These are phyloP conservation scores for Polydrusus pterygomalis DNA, from an alignment of 2,888 invertebrate genomes.

Conservation along the genomic window DNA sequence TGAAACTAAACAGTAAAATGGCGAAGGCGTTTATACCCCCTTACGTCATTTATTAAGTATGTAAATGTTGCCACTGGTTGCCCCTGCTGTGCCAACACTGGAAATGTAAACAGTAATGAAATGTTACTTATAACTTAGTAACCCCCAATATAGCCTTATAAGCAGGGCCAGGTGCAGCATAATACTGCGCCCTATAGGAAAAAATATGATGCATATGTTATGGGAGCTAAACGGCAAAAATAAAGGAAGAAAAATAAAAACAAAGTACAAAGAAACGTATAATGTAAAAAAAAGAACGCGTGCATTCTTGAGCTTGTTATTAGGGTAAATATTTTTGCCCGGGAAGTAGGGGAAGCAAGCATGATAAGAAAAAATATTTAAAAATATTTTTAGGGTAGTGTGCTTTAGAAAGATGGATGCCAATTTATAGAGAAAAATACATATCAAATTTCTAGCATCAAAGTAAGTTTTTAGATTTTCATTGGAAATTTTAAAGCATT, in stretches of 20 bases:
- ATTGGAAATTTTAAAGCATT: background rate
- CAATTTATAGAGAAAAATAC: conserved; percentile 30
- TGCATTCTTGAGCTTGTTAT: background rate
- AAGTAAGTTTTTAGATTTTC: conserved; percentile 9
- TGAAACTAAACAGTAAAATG: too few relatives aligned
- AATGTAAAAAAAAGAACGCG: background rate
- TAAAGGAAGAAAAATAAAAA: background rate
- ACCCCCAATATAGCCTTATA: too few relatives aligned
- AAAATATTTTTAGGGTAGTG: background rate
- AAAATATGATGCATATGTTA: background rate
- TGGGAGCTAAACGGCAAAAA: background rate
- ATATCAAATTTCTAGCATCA: conserved; percentile 11
- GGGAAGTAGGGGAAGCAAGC: background rate
- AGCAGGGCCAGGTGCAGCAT: too few relatives aligned
- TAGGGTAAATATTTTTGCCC: background rate
- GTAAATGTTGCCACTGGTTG: too few relatives aligned
- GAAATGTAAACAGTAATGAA: too few relatives aligned
- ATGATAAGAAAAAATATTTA: background rate
- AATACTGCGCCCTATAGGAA: too few relatives aligned
- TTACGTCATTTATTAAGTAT: too few relatives aligned
- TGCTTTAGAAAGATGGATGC: conserved; percentile 28
- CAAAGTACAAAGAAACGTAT: too few relatives aligned
- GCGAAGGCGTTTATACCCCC: too few relatives aligned
- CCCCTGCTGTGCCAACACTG: too few relatives aligned
- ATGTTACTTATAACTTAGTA: too few relatives aligned